These are phyloP conservation scores for Melopsittacus undulatus DNA, from an alignment of 2,797 vertebrate genomes.

Conservation along the genomic window DNA sequence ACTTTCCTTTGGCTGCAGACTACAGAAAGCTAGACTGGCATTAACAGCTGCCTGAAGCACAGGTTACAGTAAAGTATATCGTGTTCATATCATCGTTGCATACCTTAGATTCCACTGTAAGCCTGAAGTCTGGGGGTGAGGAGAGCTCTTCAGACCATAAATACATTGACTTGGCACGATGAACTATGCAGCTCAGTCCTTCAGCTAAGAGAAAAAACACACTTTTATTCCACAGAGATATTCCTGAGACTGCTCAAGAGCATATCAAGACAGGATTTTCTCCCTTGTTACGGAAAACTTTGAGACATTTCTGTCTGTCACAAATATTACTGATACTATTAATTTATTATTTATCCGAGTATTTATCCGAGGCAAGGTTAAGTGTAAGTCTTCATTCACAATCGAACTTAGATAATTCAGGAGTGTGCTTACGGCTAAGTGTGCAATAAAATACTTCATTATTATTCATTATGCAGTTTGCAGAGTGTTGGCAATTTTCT, in stretches of 20 bases:
- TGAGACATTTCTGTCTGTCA: not conserved
- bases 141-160: not conserved
- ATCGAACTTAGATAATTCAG: not conserved
- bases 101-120: constrained; percentile 45
- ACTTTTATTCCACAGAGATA: not conserved
- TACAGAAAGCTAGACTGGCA: constrained; percentile 22
- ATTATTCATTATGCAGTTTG: not conserved
- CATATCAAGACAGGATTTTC: not conserved
- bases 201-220: not conserved
- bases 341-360: no score
- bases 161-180: not conserved
- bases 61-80: constrained; percentile 52
- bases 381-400: not conserved
- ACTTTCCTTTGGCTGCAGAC: constrained; percentile 21
- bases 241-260: not conserved
- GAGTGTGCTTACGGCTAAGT: not conserved
- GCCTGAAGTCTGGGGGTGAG: constrained; percentile 38
- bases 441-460: constrained; percentile 1
- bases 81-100: constrained; percentile 30
- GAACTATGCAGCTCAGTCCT: not conserved
- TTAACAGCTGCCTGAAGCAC: constrained; percentile 53
- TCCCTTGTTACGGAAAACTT: not conserved
- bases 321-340: not conserved
- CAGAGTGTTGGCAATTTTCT: not conserved
- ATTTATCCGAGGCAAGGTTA: not conserved